Conservation (phyloP, 2,888 invertebrate species). For the Thecocarcelia acutangulata region DNA sequence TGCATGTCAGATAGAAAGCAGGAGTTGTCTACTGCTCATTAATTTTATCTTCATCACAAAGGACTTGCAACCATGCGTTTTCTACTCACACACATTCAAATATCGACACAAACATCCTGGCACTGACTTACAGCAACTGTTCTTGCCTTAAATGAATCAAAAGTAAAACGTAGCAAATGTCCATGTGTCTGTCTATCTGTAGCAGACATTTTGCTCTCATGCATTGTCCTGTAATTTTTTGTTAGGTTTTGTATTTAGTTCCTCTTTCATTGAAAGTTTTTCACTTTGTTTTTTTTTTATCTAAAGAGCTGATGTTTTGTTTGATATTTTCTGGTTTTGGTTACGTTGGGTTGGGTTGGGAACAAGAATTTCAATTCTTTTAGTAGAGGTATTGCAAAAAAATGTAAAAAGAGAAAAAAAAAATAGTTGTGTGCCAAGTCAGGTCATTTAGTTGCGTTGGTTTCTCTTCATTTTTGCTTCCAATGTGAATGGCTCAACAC, state of each 20-base stretch:
- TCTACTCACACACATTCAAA: not conserved
- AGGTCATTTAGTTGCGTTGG: slow-evolving; percentile 59
- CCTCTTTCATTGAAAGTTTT: slow-evolving; percentile 7
- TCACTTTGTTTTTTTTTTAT: slow-evolving; percentile 1
- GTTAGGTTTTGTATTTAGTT: slow-evolving; percentile 6
- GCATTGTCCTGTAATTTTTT: slow-evolving; percentile 25
- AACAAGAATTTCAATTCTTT: slow-evolving; percentile 26
- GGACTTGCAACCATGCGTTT: slow-evolving; percentile 15
- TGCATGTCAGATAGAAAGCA: not conserved
- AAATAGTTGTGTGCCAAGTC: slow-evolving; percentile 45
- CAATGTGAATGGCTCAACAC: slow-evolving; percentile 38
- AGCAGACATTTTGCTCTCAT: slow-evolving; percentile 42
- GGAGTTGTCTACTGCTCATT: slow-evolving; percentile 44
- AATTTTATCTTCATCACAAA: slow-evolving; percentile 45
- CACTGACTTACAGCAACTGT: not conserved
- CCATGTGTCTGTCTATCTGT: slow-evolving; percentile 29
- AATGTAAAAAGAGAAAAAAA: not conserved
- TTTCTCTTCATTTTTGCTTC: slow-evolving; percentile 30
- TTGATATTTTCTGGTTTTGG: slow-evolving; percentile 41
- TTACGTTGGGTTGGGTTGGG: slow-evolving; percentile 24
- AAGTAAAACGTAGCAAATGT: slow-evolving; percentile 21
- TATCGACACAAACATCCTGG: slow-evolving; percentile 3
- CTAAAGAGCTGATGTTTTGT: slow-evolving; percentile 23
- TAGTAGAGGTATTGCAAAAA: slow-evolving; percentile 50
- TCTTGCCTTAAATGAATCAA: slow-evolving; percentile 5